Evolutionary conservation across 2,797 vertebrate genomes (phyloP).

Genomic region (Synaphobranchus kaupii): DNA sequence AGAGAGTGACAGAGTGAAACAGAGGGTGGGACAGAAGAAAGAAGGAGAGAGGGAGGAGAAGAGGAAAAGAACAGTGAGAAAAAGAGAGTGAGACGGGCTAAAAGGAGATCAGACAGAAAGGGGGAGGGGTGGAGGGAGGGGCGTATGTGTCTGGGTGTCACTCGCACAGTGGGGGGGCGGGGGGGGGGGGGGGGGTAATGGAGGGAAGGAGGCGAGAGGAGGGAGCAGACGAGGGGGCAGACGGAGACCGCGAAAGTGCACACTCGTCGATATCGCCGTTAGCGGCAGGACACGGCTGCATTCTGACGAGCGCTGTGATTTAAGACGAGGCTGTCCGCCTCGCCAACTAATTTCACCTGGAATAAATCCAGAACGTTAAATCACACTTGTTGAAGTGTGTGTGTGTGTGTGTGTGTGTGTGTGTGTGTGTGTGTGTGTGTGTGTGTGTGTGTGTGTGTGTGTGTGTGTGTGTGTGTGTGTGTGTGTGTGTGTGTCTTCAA

Average conservation of each 20-base stretch:
- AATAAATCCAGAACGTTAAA: not conserved
- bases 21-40: constrained; percentile 61
- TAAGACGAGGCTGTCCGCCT: not conserved
- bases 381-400: constrained; percentile 1
- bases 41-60: constrained; percentile 49
- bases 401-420: not conserved
- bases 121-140: constrained; percentile 40
- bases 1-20: constrained; percentile 66
- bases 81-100: constrained; percentile 52
- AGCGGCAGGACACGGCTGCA: not conserved
- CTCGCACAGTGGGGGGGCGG: too few species aligned
- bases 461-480: too few species aligned
- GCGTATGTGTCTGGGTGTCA: constrained; percentile 69
- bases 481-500: too few species aligned
- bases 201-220: constrained; percentile 49
- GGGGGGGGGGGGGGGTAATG: constrained; percentile 46
- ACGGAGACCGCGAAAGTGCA: constrained; percentile 24
- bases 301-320: not conserved
- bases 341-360: not conserved
- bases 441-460: too few species aligned
- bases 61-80: constrained; percentile 9
- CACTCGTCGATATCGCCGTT: not conserved
- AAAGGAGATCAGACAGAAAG: constrained; percentile 69
- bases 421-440: too few species aligned
- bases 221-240: not conserved